Evolutionary conservation across 2,888 invertebrate genomes (phyloP), one percentile per base, ranked within the genome.

Genomic region (Eupithecia inturbata): DNA sequence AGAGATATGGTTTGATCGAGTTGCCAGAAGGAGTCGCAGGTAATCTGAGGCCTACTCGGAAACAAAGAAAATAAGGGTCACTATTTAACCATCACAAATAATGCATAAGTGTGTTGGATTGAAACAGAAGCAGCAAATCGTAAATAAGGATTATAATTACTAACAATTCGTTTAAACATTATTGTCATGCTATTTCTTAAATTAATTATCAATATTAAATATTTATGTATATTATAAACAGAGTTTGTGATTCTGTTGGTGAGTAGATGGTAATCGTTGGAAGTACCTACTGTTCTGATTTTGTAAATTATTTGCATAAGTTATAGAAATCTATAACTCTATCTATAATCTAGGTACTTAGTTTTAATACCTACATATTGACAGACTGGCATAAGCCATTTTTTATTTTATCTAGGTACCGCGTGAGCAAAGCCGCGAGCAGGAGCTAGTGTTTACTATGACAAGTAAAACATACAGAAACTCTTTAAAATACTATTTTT

Each of bases 1-100:
- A 12, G 64, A 64, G 31, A n/a, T 64, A 64, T 64, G 64, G 64
- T 19, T 33, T 64, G n/a, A 64, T 64, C 9, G 64, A 64, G 10
- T 36, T 64, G 12, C 64, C 64, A n/a, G n/a, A 33, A 22, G 36
- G 1, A 31, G 62, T 62, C 2, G 62, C 62, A 1, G 12, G 26
- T 26, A 57, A 26, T 26, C 57, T 57, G 57, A 57, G 57, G 57
- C 26, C 57, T 14, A 57, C 22, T 14, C 4, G 1, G 26, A 57
- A 26, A 53, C 9, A 49, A 9, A n/a, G 9, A 49, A 49, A 49
- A 49, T 49, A n/a, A n/a, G n/a, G n/a, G 0, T 49, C 9, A 49
- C 49, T n/a, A n/a, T 49, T n/a, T 49, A n/a, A n/a, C n/a, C n/a
- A 49, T 53, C 22, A 53, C 10, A 9, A 49, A 22, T 53, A 53